Conservation (phyloP, 2,797 vertebrate species). For the Atherinosoma microstoma region DNA sequence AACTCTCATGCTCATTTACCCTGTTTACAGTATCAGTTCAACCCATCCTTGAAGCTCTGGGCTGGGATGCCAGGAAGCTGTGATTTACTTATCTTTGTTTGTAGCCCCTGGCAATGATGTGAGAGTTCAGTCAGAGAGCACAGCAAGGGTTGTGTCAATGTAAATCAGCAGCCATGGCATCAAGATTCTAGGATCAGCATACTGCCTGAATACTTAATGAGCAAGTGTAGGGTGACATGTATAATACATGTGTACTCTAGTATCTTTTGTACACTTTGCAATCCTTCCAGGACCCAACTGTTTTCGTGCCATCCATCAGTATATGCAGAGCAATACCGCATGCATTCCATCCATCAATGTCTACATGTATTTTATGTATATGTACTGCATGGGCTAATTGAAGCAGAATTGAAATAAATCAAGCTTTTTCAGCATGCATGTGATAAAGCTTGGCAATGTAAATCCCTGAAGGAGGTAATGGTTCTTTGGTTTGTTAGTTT, state of each 20-base stretch:
- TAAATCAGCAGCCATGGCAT: conserved; percentile 46
- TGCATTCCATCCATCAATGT: not conserved
- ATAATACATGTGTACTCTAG: conserved; percentile 34
- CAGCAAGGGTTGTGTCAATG: conserved; percentile 39
- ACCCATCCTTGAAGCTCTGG: conserved; percentile 19
- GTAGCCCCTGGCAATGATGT: conserved; percentile 42
- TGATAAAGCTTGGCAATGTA: not conserved
- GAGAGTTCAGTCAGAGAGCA: conserved; percentile 37
- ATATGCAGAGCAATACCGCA: not conserved
- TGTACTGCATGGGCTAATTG: not conserved
- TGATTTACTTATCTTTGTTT: conserved; percentile 60
- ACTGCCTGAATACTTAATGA: conserved; percentile 51
- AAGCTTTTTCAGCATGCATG: not conserved
- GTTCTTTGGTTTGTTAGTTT: not conserved
- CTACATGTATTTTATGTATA: not conserved
- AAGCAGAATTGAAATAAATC: not conserved
- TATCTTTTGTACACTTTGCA: conserved; percentile 19
- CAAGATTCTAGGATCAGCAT: conserved; percentile 33
- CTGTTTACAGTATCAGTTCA: conserved; percentile 23
- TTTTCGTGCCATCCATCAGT: not conserved
- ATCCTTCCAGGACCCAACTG: not conserved
- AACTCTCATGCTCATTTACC: conserved; percentile 8
- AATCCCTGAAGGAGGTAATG: not conserved
- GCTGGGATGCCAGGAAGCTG: conserved; percentile 36
- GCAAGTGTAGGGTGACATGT: conserved; percentile 29